These are phyloP conservation scores for Meleagris gallopavo DNA, from an alignment of 2,113 vertebrate species.

Conservation along the genomic window DNA sequence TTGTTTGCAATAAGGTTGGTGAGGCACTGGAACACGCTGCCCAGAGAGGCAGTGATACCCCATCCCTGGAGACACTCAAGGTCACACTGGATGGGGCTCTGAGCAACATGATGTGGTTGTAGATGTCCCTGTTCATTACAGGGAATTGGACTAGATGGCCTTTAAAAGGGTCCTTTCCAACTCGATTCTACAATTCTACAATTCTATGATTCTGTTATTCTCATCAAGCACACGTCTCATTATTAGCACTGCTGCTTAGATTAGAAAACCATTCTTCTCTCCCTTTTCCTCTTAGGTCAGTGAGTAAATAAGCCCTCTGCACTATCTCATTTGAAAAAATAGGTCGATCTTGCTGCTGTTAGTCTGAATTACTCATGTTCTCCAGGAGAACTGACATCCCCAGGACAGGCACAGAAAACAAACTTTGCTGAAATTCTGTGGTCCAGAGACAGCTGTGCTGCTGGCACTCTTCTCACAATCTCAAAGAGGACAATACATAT, in stretches of 20 bases:
- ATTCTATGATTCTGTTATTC: background rate
- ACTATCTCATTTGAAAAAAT: background rate
- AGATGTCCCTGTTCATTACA: too few species aligned
- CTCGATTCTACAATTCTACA: too few species aligned
- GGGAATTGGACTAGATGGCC: too few species aligned
- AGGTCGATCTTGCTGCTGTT: background rate
- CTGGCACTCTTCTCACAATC: background rate
- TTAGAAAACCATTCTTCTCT: background rate
- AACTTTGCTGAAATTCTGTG: background rate
- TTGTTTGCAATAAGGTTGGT: too few species aligned
- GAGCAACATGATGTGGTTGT: too few species aligned
- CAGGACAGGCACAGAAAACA: background rate
- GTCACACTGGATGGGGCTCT: too few species aligned
- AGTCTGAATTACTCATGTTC: background rate
- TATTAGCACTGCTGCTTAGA: background rate
- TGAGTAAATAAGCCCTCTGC: background rate
- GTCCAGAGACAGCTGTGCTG: background rate
- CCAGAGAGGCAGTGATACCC: too few species aligned
- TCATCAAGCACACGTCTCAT: background rate
- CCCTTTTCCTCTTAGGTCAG: background rate
- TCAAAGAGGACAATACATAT: accelerated
- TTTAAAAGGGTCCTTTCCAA: too few species aligned
- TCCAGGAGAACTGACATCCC: background rate
- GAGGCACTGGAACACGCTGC: too few species aligned
- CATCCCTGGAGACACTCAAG: too few species aligned